Evolutionary conservation across 2,113 vertebrate species (phyloP).

Genomic region (Triplophysa dalaica): DNA sequence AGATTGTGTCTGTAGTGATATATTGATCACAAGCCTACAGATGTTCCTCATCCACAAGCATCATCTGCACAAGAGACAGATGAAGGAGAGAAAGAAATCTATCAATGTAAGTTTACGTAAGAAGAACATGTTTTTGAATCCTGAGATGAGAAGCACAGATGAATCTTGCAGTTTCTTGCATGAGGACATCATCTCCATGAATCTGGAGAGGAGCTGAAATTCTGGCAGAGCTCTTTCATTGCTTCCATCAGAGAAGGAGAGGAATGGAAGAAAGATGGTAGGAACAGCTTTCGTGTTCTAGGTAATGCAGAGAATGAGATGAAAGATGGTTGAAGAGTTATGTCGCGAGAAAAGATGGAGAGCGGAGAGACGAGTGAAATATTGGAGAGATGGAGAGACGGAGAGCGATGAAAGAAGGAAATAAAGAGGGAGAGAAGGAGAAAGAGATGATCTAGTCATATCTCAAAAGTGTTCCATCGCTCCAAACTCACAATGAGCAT

Average conservation of each 20-base stretch:
- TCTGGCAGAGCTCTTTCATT: not conserved
- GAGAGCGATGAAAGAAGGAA: constrained; percentile 25
- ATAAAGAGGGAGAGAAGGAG: constrained; percentile 35
- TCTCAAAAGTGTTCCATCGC: constrained; percentile 54
- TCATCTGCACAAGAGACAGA: not conserved
- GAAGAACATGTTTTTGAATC: constrained; percentile 23
- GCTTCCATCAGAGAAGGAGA: not conserved
- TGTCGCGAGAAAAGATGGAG: constrained; percentile 26
- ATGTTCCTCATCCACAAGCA: constrained; percentile 17
- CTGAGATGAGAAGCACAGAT: not conserved
- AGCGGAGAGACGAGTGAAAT: constrained; percentile 46
- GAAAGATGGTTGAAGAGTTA: constrained; percentile 38
- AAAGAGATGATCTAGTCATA: constrained; percentile 57
- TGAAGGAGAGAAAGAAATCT: not conserved
- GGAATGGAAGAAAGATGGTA: not conserved
- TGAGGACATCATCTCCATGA: constrained; percentile 4
- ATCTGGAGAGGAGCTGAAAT: not conserved
- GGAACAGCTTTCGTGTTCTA: not conserved
- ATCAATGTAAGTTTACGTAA: constrained; percentile 27
- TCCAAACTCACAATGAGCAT: constrained; percentile 52
- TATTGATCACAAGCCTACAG: not conserved
- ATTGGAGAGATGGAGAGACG: constrained; percentile 41
- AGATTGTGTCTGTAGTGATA: constrained; percentile 23
- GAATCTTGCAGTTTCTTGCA: not conserved
- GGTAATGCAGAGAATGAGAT: constrained; percentile 18